Percentiles rank a stretch among this genome's conserved stretches.
Conservation (phyloP, 2,797 vertebrate genomes). For the Syngnathus acus region DNA sequence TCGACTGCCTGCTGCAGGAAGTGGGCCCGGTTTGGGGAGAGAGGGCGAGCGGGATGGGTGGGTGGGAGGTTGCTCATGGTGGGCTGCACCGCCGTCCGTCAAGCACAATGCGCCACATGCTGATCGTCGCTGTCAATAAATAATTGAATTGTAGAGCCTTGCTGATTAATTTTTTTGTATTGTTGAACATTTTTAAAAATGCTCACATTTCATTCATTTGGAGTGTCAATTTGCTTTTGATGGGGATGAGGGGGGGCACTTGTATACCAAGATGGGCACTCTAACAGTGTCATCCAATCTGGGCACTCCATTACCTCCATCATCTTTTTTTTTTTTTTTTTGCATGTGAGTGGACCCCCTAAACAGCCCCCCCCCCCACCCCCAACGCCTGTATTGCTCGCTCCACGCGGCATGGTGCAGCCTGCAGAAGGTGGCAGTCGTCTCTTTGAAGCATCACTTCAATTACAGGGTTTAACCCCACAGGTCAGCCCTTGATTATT, state of each 20-base stretch:
- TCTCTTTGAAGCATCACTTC: slow-evolving; percentile 99
- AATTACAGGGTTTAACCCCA: slow-evolving; percentile 98
- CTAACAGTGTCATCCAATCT: slow-evolving; percentile 71
- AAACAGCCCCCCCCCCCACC: slow-evolving; percentile 55
- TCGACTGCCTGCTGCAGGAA: slow-evolving; percentile 67
- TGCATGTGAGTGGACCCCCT: slow-evolving; percentile 15
- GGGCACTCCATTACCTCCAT: slow-evolving; percentile 60
- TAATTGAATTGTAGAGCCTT: slow-evolving; percentile 51
- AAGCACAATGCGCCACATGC: slow-evolving; percentile 43
- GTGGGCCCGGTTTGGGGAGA: slow-evolving; percentile 21
- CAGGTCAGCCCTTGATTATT: slow-evolving; percentile 97
- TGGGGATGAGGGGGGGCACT: slow-evolving; percentile 73
- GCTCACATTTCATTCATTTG: slow-evolving; percentile 75
- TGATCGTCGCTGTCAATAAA: slow-evolving; percentile 68
- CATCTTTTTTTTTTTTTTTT: slow-evolving; percentile 22
- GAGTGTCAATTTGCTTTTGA: slow-evolving; percentile 75
- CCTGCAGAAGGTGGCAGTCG: slow-evolving; percentile 84
- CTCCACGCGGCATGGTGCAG: slow-evolving; percentile 52
- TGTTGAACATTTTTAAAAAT: neutral
- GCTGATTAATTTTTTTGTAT: neutral
- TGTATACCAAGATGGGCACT: slow-evolving; percentile 76
- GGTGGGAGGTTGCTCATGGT: slow-evolving; percentile 33
- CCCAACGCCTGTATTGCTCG: slow-evolving; percentile 49
- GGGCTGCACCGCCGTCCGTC: slow-evolving; percentile 46
- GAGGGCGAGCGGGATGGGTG: slow-evolving; percentile 3